Evolutionary conservation across 2,888 invertebrate species (phyloP).

Genomic region (Eupithecia centaureata): DNA sequence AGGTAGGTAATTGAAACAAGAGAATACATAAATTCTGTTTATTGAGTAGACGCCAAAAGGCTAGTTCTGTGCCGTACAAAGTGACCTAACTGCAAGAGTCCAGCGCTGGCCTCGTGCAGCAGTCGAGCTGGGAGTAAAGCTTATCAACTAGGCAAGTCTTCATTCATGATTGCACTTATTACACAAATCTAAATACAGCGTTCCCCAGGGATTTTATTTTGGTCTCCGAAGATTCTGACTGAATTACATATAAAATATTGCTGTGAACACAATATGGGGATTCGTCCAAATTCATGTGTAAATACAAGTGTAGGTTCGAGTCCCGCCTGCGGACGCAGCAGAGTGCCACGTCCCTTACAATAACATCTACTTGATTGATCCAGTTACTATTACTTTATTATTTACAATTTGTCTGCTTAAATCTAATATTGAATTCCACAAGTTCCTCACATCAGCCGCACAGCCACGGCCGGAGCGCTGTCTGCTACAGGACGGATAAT

Average conservation of each 20-base stretch:
- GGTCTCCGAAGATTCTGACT: not conserved
- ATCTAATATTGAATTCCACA: slow-evolving; percentile 13
- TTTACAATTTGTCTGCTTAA: slow-evolving; percentile 34
- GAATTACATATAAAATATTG: not conserved
- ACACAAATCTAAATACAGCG: slow-evolving; percentile 23
- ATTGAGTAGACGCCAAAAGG: slow-evolving; percentile 65
- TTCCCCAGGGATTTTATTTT: not conserved
- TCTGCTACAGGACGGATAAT: slow-evolving; percentile 33
- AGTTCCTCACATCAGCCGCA: too few species aligned
- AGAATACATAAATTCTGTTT: slow-evolving; percentile 48
- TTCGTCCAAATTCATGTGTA: not conserved
- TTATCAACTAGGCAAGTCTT: slow-evolving; percentile 23
- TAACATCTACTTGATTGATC: slow-evolving; percentile 21
- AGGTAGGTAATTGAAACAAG: slow-evolving; percentile 13
- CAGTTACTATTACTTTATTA: slow-evolving; percentile 19
- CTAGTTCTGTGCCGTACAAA: slow-evolving; percentile 47
- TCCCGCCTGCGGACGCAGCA: not conserved
- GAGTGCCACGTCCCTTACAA: not conserved
- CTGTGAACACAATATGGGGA: not conserved
- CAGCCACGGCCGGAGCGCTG: too few species aligned
- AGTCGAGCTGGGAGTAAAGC: slow-evolving; percentile 16
- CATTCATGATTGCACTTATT: slow-evolving; percentile 20
- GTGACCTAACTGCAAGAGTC: slow-evolving; percentile 20
- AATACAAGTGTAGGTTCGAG: slow-evolving; percentile 4
- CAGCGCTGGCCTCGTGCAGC: slow-evolving; percentile 4